Evolutionary conservation across 2,888 invertebrate genomes (phyloP).

Genomic region (Eupithecia insigniata): DNA sequence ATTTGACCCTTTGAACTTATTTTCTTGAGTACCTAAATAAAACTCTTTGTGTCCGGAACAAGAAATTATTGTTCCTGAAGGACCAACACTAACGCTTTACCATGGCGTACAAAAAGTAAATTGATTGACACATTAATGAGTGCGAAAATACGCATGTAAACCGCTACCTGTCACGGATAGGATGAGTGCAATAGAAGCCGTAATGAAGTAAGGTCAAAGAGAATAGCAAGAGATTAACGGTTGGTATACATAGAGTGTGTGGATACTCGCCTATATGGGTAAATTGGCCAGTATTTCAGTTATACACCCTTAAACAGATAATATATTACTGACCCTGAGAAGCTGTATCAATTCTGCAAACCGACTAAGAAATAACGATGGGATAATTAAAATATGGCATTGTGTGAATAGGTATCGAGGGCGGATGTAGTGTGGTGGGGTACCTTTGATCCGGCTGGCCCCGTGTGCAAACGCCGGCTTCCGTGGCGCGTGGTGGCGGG

Average conservation of each 20-base stretch:
- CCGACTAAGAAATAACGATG: conserved; percentile 7
- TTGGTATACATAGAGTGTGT: conserved; percentile 50
- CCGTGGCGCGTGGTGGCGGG: conserved; percentile 66
- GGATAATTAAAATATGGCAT: conserved; percentile 59
- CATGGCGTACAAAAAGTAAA: neutral
- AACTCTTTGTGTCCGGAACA: neutral
- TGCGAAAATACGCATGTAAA: neutral
- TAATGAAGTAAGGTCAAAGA: conserved; percentile 70
- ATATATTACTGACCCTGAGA: neutral
- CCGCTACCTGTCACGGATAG: conserved; percentile 28
- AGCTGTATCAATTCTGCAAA: neutral
- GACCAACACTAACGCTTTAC: neutral
- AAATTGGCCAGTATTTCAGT: conserved; percentile 33
- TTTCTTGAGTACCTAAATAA: neutral
- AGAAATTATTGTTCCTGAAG: neutral
- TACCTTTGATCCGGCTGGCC: conserved; percentile 79
- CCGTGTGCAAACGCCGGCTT: conserved; percentile 77
- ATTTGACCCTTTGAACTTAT: neutral
- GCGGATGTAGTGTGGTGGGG: conserved; percentile 62
- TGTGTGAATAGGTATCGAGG: conserved; percentile 58
- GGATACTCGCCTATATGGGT: conserved; percentile 45
- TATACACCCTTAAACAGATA: neutral
- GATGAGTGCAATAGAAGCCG: conserved; percentile 59
- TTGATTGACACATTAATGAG: neutral
- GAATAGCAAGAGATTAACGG: conserved; percentile 63